Evolutionary conservation across 2,113 vertebrate genomes (phyloP).

Genomic region (Vulpes ferrilata): DNA sequence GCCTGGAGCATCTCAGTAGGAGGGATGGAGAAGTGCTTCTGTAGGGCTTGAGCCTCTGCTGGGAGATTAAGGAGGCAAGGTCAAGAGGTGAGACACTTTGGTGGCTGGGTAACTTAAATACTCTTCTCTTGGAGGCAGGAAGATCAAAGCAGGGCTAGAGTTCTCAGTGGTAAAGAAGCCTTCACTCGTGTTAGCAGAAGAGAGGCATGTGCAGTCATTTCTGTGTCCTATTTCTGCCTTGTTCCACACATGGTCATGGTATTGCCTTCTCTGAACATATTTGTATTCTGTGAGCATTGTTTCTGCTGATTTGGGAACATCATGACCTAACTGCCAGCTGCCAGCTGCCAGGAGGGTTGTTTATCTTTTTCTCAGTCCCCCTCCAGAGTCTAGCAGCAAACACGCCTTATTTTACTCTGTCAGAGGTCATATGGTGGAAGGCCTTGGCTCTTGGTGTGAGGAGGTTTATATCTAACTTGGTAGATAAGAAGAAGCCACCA

Average conservation of each 20-base stretch:
- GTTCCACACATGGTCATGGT: neutral
- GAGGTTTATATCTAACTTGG: neutral
- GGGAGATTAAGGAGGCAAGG: neutral
- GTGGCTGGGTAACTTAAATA: neutral
- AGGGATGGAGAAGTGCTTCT: too few species aligned
- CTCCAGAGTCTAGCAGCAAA: neutral
- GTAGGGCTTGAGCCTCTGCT: fast-evolving
- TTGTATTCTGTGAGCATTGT: fast-evolving
- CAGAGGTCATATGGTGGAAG: neutral
- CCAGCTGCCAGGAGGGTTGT: neutral
- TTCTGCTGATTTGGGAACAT: neutral
- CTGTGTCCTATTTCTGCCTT: neutral
- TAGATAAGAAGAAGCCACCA: neutral
- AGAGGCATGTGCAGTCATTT: neutral
- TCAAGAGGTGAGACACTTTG: neutral
- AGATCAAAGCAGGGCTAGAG: neutral
- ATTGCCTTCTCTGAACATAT: neutral
- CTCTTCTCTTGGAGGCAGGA: neutral
- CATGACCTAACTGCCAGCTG: neutral
- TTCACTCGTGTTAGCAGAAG: neutral
- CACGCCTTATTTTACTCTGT: neutral
- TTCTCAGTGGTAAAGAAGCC: neutral
- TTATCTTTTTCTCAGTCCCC: neutral
- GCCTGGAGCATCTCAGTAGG: fast-evolving
- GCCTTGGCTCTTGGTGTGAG: neutral